phyloP scores from a whole-genome alignment of 2,888 invertebrate genomes.

The Cyrtodaria siliqua region DNA sequence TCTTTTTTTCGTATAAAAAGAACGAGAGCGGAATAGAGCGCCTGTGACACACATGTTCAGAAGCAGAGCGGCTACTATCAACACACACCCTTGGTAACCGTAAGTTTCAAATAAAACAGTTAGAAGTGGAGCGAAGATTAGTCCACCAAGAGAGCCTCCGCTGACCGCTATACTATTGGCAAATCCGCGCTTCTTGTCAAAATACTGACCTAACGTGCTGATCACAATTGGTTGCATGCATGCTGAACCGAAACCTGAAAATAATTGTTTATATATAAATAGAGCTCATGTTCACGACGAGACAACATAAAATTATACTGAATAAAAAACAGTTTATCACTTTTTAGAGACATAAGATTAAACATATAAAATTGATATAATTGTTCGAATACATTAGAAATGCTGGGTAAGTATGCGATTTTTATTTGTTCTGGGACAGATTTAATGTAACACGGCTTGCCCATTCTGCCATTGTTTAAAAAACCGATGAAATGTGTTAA shows the following conservation, averaged over 20 bases:
- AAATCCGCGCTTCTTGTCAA: constrained; percentile 38
- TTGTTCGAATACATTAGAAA: too few relatives aligned
- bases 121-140: constrained; percentile 32
- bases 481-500: too few relatives aligned
- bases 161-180: constrained; percentile 45
- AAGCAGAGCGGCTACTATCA: constrained; percentile 18
- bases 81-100: constrained; percentile 40
- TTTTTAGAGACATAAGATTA: too few relatives aligned
- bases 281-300: too few relatives aligned
- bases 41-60: constrained; percentile 21
- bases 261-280: too few relatives aligned
- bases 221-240: constrained; percentile 35
- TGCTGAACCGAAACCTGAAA: constrained; percentile 27
- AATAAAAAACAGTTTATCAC: too few relatives aligned
- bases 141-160: constrained; percentile 36
- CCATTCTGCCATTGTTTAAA: too few relatives aligned
- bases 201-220: constrained; percentile 24
- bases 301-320: too few relatives aligned
- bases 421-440: too few relatives aligned
- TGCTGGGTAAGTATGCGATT: too few relatives aligned
- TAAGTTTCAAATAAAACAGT: constrained; percentile 20
- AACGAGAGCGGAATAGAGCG: constrained; percentile 21
- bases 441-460: too few relatives aligned
- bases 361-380: too few relatives aligned
- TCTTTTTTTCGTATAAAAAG: constrained; percentile 16